Conservation (phyloP, 1,140 invertebrate species). For the Eupristina koningsbergeri region DNA sequence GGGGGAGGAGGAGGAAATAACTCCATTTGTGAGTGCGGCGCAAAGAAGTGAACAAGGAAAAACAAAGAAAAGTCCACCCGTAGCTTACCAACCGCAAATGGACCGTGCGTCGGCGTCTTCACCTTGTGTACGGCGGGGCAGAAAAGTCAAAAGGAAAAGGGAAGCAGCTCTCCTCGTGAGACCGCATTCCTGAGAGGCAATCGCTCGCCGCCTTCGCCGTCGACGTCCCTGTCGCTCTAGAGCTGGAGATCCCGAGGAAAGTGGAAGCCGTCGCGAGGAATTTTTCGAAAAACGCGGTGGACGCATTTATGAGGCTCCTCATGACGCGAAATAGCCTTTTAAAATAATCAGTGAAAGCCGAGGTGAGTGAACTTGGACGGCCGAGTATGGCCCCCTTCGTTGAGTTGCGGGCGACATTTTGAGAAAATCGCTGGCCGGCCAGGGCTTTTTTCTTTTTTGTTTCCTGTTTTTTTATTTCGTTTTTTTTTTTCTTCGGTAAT, state of each 20-base stretch:
- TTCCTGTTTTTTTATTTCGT: neutral
- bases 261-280: too few relatives aligned
- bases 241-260: neutral
- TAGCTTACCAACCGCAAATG: neutral
- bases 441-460: too few relatives aligned
- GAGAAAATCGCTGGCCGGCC: neutral
- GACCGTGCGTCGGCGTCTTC: neutral
- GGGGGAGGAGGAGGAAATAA: neutral
- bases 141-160: conserved; percentile 46
- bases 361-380: neutral
- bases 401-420: neutral
- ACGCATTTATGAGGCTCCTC: neutral
- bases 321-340: neutral
- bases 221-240: neutral
- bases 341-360: neutral
- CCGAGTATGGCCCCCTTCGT: neutral
- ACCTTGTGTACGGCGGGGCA: neutral
- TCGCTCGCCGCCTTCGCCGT: neutral
- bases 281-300: neutral
- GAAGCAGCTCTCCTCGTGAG: conserved; percentile 21
- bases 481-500: neutral
- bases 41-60: neutral
- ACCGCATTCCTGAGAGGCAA: conserved; percentile 40
- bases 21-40: neutral
- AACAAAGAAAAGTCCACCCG: neutral